phyloP scores from a whole-genome alignment of 2,797 vertebrate species.

The Bucorvus abyssinicus region DNA sequence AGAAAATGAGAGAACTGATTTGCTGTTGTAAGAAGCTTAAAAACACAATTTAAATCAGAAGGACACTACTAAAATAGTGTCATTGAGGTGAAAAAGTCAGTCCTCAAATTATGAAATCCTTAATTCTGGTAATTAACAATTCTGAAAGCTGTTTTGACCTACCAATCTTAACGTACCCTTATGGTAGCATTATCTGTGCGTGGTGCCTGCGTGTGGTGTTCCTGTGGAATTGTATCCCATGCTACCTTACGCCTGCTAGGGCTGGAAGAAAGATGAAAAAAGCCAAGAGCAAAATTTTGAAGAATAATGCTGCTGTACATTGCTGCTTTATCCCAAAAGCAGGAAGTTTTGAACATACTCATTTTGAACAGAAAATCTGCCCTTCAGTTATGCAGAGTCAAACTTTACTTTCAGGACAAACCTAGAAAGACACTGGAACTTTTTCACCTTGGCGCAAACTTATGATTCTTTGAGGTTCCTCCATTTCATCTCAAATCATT shows the following conservation, averaged over 20 bases:
- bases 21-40: not conserved
- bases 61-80: not conserved
- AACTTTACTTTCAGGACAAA: not conserved
- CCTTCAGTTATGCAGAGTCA: not conserved
- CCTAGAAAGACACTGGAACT: not conserved
- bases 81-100: not conserved
- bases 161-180: not conserved
- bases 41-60: not conserved
- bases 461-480: not conserved
- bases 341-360: not conserved
- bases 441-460: not conserved
- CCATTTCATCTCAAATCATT: not conserved
- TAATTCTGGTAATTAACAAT: not conserved
- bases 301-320: not conserved
- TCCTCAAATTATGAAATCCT: not conserved
- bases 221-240: not conserved
- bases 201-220: not conserved
- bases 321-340: not conserved
- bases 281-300: not conserved
- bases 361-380: not conserved
- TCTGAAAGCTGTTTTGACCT: not conserved
- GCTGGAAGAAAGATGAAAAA: not conserved
- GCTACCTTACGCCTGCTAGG: not conserved
- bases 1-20: not conserved
- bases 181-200: not conserved